phyloP scores from a whole-genome alignment of 2,797 vertebrate species.

The Epinephelus malabaricus region DNA sequence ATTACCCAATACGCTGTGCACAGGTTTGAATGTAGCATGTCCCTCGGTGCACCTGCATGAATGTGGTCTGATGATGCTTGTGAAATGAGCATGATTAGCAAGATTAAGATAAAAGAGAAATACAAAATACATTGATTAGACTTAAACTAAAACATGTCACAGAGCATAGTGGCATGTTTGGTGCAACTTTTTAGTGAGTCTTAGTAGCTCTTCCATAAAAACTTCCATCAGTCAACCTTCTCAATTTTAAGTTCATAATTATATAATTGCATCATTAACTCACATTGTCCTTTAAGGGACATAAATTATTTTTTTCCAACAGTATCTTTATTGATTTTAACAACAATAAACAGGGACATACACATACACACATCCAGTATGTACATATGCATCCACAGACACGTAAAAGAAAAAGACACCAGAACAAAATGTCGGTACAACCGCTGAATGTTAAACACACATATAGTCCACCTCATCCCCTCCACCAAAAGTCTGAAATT shows the following conservation, averaged over 20 bases:
- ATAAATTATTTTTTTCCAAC: too few relatives aligned
- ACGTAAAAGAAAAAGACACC: too few relatives aligned
- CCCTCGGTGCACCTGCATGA: neutral
- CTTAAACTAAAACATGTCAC: neutral
- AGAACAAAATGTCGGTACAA: too few relatives aligned
- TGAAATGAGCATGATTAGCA: neutral
- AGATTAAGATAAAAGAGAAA: conserved; percentile 6
- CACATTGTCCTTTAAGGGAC: neutral
- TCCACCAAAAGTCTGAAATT: too few relatives aligned
- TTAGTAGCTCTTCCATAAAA: neutral
- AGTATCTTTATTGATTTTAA: too few relatives aligned
- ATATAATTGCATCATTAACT: neutral
- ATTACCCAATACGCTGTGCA: neutral
- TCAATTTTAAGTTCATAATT: neutral
- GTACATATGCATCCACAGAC: too few relatives aligned
- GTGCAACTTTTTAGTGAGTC: too few relatives aligned
- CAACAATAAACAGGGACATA: too few relatives aligned
- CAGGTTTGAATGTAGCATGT: conserved; percentile 18
- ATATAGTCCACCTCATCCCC: too few relatives aligned
- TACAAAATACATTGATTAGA: neutral
- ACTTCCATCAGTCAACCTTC: neutral
- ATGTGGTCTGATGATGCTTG: conserved; percentile 13
- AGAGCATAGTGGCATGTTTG: neutral
- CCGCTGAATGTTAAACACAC: too few relatives aligned
- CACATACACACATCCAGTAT: too few relatives aligned